phyloP scores from a whole-genome alignment of 2,888 invertebrate species.

The Neoitamus cyanurus region DNA sequence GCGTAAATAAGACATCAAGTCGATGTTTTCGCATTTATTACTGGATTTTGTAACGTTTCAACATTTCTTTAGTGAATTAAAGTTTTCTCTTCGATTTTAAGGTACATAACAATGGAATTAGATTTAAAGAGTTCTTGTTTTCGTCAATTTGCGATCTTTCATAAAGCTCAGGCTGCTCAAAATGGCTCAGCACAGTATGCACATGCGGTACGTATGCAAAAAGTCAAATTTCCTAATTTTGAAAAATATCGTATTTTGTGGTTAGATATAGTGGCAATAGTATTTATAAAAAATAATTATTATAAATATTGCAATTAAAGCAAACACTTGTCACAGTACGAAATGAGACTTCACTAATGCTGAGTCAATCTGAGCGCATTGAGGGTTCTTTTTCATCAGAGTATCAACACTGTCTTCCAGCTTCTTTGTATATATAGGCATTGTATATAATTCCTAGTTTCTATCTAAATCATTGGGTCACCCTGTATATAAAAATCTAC shows the following conservation, averaged over 20 bases:
- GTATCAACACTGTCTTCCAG: background rate
- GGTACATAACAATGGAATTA: background rate
- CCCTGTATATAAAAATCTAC: slow-evolving; percentile 43
- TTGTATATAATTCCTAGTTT: slow-evolving; percentile 20
- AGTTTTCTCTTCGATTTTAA: background rate
- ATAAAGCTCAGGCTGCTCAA: background rate
- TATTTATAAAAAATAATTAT: too few species aligned
- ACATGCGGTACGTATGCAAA: background rate
- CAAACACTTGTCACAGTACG: too few species aligned
- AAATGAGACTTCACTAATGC: background rate
- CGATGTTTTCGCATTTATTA: slow-evolving; percentile 5
- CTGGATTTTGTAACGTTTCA: background rate
- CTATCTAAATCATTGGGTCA: slow-evolving; percentile 41
- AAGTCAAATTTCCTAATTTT: background rate
- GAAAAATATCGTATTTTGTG: background rate
- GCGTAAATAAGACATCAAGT: slow-evolving; percentile 14
- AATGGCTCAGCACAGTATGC: background rate
- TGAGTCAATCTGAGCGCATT: background rate
- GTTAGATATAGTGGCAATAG: background rate
- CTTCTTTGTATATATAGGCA: background rate
- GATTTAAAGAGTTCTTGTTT: background rate
- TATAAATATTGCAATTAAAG: too few species aligned
- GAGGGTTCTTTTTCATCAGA: background rate
- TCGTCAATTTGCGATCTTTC: background rate
- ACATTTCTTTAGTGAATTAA: background rate